Evolutionary conservation across 2,113 vertebrate species (phyloP), one percentile per base, ranked within the genome.

Genomic region (Archilochus colubris): DNA sequence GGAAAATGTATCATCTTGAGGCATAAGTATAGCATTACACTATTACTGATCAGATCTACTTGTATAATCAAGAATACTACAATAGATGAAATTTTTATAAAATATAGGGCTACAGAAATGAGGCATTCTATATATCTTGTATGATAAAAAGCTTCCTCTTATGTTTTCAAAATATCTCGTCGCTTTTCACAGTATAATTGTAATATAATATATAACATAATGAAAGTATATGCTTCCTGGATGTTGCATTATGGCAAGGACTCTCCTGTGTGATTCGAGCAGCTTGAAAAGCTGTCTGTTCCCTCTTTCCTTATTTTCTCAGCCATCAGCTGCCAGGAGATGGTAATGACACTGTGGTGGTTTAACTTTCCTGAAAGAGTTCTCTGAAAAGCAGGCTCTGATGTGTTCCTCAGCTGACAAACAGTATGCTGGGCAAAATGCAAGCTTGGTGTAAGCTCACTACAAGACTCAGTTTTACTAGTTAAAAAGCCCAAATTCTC

Each of bases 41-140:
- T 62, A 54, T 36, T 28, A 79, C 82, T 73, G 28, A 70, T 30
- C 33, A 77, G n/a, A 84, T 16, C 74, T 86, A 79, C 59, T 50
- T 86, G 82, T 78, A 28, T 33, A 31, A 73, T 63, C 70, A 78
- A 61, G 58, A 94, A 82, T 88, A 75, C 19, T 50, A 88, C 27
- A 69, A 68, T 10, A 95, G 64, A 44, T 58, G 25, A 61, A 21
- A 1, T 77, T 80, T 89, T 86, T 95, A 92, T 88, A 97, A 96
- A 97, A 96, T 84, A 94, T 54, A 96, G 93, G 94, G 83, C 88
- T 95, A 89, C 82, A 84, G 88, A 93, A 88, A 38, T 25, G 63
- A 95, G 66, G 62, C 82, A 90, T 95, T 88, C 54, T 91, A 61
- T 82, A 64, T 84, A 79, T 54, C 92, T 57, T 43, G 19, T 58